Conservation (phyloP, 2,797 vertebrate genomes). For the Phalanger gymnotis region DNA sequence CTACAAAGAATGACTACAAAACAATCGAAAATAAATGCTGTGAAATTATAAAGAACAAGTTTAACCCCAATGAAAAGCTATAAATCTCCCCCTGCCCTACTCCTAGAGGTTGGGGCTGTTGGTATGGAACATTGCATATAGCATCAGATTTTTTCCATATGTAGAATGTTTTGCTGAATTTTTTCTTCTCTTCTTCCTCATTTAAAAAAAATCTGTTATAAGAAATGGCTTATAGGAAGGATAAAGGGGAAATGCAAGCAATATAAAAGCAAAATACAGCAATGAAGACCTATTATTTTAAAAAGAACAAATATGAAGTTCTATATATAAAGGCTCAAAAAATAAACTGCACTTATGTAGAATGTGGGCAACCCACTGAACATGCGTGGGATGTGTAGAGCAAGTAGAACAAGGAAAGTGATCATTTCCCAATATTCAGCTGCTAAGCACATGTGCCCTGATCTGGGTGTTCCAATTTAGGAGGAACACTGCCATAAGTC, state of each 20-base stretch:
- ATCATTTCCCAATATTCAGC: not conserved
- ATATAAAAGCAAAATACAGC: not conserved
- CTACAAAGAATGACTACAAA: not conserved
- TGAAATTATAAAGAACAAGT: not conserved
- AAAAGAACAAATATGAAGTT: not conserved
- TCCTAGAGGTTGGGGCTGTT: too few relatives aligned
- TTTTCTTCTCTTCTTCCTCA: not conserved
- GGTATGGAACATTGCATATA: too few relatives aligned
- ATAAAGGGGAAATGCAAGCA: not conserved
- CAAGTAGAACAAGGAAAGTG: not conserved
- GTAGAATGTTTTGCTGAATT: not conserved
- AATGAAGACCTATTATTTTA: not conserved
- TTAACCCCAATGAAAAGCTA: not conserved
- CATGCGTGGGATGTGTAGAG: not conserved
- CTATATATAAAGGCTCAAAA: not conserved
- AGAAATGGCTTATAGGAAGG: not conserved
- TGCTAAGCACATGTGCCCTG: not conserved
- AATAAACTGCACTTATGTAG: not conserved
- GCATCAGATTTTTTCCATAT: not conserved
- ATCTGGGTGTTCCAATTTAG: not conserved
- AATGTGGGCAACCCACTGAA: not conserved
- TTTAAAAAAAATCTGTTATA: not conserved
- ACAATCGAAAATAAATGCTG: not conserved
- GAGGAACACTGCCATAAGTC: too few relatives aligned
- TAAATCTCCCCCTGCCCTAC: not conserved